These are phyloP conservation scores for Scomberomorus guttatus DNA, from an alignment of 2,797 vertebrate genomes.

Conservation along the genomic window DNA sequence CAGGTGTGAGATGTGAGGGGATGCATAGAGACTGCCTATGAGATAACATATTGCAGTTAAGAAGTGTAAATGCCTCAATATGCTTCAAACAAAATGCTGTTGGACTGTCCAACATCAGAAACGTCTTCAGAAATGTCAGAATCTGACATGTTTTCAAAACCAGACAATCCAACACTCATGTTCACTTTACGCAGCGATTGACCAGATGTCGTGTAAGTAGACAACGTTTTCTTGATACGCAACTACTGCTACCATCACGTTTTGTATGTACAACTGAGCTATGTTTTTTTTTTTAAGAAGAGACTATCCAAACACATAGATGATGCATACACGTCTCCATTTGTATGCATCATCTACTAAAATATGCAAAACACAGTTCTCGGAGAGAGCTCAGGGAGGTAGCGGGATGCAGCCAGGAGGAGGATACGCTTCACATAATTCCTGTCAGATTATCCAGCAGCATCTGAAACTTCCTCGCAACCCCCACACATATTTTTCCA, in stretches of 20 bases:
- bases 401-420: neutral
- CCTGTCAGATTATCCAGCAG: neutral
- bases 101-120: neutral
- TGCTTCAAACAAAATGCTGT: neutral
- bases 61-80: neutral
- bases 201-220: neutral
- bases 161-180: neutral
- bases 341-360: neutral
- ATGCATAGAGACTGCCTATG: neutral
- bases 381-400: neutral
- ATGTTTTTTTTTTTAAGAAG: neutral
- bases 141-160: constrained; percentile 6
- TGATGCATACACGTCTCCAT: too few species aligned
- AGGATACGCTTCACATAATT: neutral
- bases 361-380: neutral
- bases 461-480: neutral
- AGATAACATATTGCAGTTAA: neutral
- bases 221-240: neutral
- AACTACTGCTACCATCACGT: too few species aligned
- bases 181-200: neutral
- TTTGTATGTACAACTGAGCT: neutral
- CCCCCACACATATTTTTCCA: neutral
- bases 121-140: neutral
- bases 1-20: neutral
- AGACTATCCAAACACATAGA: neutral